These are phyloP conservation scores for Drosophila willistoni DNA, from an alignment of 1,140 invertebrate species.

Conservation along the genomic window DNA sequence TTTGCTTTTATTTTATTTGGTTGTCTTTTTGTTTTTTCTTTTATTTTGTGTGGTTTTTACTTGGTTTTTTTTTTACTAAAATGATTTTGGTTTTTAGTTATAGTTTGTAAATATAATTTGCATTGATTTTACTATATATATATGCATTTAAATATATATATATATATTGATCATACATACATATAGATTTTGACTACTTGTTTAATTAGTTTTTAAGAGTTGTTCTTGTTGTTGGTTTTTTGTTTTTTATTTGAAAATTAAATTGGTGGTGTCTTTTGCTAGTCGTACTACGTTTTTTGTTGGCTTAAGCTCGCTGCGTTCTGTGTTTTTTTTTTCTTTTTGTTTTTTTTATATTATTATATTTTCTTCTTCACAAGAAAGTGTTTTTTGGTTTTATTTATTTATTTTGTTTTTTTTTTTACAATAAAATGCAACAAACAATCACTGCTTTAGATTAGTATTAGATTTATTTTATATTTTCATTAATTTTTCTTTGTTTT, in stretches of 20 bases:
- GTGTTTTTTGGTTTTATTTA: conserved; percentile 2
- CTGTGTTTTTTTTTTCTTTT: conserved; percentile 19
- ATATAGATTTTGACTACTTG: conserved; percentile 69
- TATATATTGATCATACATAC: conserved; percentile 64
- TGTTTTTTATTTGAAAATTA: conserved; percentile 56
- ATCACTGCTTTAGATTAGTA: conserved; percentile 62
- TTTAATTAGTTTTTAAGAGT: conserved; percentile 8
- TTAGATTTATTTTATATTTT: conserved; percentile 36
- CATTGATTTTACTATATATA: conserved; percentile 15
- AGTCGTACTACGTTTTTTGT: conserved; percentile 75
- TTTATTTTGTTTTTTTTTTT: conserved; percentile 36
- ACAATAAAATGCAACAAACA: conserved; percentile 72
- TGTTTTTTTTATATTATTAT: conserved; percentile 21
- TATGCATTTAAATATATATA: conserved; percentile 17
- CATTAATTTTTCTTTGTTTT: conserved; percentile 38
- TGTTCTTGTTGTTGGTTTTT: conserved; percentile 13
- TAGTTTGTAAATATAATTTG: conserved; percentile 28
- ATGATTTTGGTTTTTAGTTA: conserved; percentile 2
- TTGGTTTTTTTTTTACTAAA: conserved; percentile 6
- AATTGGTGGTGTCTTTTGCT: conserved; percentile 81
- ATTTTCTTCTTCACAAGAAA: no score
- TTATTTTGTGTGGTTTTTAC: conserved; percentile 23
- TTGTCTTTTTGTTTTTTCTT: conserved; percentile 2
- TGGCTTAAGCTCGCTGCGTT: conserved; percentile 65
- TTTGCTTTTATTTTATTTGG: conserved; percentile 10